These are phyloP conservation scores for Tenthredo distinguenda DNA, from an alignment of 2,888 invertebrate species.

Conservation along the genomic window DNA sequence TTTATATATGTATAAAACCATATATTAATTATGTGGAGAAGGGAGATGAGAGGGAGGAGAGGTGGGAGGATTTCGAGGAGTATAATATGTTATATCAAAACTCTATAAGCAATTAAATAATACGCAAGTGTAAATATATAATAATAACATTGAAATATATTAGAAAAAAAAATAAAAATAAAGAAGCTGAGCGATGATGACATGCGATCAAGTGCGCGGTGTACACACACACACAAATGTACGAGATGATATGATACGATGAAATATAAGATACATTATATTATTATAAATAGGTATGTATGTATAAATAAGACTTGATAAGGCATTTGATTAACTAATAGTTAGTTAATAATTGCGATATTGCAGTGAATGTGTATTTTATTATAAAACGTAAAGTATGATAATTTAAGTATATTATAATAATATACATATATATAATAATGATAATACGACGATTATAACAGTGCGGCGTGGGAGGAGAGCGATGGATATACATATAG, in stretches of 20 bases:
- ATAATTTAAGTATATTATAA: constrained; percentile 57
- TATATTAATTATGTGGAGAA: not conserved
- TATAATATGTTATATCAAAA: not conserved
- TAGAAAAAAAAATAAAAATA: not conserved
- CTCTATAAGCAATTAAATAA: constrained; percentile 33
- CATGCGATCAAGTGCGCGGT: not conserved
- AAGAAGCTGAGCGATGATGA: not conserved
- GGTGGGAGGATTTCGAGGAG: not conserved
- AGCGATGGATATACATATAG: constrained; percentile 27
- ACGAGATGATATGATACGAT: not conserved
- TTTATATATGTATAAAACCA: not conserved
- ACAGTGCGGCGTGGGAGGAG: constrained; percentile 56
- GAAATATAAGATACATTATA: constrained; percentile 4
- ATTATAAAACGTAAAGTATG: constrained; percentile 64
- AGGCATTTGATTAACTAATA: constrained; percentile 49
- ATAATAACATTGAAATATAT: constrained; percentile 19
- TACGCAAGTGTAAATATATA: constrained; percentile 32
- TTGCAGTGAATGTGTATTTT: constrained; percentile 74
- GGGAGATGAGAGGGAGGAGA: not conserved
- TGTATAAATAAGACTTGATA: constrained; percentile 38
- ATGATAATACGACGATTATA: constrained; percentile 47
- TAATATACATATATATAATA: constrained; percentile 30
- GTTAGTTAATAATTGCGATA: constrained; percentile 61
- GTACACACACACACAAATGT: constrained; percentile 7
- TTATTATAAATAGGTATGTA: constrained; percentile 30